Evolutionary conservation across 2,888 invertebrate species (phyloP).

Genomic region (Stramonita haemastoma): DNA sequence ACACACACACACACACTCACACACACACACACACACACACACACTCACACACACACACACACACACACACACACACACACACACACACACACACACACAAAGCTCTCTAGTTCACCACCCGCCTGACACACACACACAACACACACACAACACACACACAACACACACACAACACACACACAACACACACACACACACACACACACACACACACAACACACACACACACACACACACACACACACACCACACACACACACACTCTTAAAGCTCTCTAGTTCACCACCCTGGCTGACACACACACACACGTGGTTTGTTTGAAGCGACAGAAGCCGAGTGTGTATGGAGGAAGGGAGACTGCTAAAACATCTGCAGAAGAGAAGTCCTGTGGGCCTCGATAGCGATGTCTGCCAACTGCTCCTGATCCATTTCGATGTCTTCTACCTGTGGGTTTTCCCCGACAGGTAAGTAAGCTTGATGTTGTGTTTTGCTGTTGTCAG

Average conservation of each 20-base stretch:
- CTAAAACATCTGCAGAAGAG: background rate
- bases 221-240: no score
- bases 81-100: background rate
- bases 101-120: no score
- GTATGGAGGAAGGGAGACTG: background rate
- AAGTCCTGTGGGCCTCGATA: background rate
- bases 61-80: background rate
- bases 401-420: background rate
- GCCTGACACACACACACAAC: background rate
- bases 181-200: no score
- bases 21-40: constrained; percentile 10
- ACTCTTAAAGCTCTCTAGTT: no score
- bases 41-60: background rate
- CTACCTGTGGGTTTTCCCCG: background rate
- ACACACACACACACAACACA: no score
- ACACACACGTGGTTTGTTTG: background rate
- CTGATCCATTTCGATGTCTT: background rate
- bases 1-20: background rate
- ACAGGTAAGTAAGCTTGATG: background rate
- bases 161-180: background rate
- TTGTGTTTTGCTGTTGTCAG: background rate
- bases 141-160: background rate
- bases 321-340: background rate
- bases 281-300: no score
- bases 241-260: no score